Evolutionary conservation across 2,888 invertebrate genomes (phyloP).

Genomic region (Nomada lathburiana): DNA sequence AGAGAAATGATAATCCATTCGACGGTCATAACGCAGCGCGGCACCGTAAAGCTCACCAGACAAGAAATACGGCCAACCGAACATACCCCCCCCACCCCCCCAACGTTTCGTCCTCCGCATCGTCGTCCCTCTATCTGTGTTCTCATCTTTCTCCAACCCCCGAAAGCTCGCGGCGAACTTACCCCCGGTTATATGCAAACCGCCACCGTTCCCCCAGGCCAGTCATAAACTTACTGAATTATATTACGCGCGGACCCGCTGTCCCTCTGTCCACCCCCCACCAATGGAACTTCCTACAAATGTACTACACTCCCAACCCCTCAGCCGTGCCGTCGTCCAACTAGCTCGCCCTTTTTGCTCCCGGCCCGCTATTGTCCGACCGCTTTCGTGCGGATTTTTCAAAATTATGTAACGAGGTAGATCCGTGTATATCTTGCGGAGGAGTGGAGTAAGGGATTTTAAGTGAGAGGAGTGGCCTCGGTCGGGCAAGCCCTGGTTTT

Average conservation of each 20-base stretch:
- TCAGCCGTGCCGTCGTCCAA: conserved; percentile 3
- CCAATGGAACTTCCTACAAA: conserved; percentile 26
- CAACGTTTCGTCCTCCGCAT: conserved; percentile 58
- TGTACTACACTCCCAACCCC: conserved; percentile 17
- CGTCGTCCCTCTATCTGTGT: conserved; percentile 58
- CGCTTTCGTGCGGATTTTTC: conserved; percentile 41
- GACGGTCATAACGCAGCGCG: conserved; percentile 82
- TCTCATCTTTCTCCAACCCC: conserved; percentile 68
- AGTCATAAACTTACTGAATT: conserved; percentile 84
- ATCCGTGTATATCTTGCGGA: background rate
- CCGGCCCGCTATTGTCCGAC: conserved; percentile 2
- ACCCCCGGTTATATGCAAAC: conserved; percentile 84
- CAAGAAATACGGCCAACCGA: conserved; percentile 83
- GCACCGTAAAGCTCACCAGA: conserved; percentile 83
- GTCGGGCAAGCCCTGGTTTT: no score
- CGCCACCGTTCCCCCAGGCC: conserved; percentile 81
- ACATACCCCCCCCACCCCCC: conserved; percentile 61
- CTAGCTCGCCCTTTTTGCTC: conserved; percentile 32
- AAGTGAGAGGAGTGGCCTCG: background rate
- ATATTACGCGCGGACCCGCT: conserved; percentile 80
- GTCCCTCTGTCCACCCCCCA: conserved; percentile 59
- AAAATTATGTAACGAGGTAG: conserved; percentile 38
- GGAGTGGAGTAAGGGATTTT: background rate
- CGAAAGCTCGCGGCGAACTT: conserved; percentile 78
- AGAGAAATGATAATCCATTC: conserved; percentile 83